These are phyloP conservation scores for Osmerus eperlanus DNA, from an alignment of 2,113 vertebrate genomes.

Conservation along the genomic window DNA sequence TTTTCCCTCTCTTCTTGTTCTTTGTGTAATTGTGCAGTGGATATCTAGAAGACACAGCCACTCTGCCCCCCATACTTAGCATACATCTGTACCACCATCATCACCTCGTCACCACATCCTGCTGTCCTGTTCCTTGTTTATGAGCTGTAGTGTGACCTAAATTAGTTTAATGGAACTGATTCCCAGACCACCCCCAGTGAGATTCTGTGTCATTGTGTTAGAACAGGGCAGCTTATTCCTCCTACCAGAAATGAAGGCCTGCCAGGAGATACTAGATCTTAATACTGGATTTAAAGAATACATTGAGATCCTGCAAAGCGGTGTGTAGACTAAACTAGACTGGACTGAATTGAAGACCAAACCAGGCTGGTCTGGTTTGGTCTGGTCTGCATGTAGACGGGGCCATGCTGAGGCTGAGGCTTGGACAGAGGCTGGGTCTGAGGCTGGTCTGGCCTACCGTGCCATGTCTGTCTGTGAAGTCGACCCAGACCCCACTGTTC, in stretches of 20 bases:
- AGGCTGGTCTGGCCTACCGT: no score
- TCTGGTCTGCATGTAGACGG: no score
- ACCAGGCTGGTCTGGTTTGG: no score
- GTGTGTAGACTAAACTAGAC: no score
- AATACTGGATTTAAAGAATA: conserved; percentile 11
- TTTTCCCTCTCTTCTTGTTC: conserved; percentile 44
- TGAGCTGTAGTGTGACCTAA: conserved; percentile 57
- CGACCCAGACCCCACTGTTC: no score
- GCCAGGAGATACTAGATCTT: conserved; percentile 50
- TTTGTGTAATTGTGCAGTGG: conserved; percentile 22
- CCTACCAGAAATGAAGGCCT: conserved; percentile 44
- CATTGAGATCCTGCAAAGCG: no score
- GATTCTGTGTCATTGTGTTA: conserved; percentile 40
- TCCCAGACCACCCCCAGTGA: conserved; percentile 46
- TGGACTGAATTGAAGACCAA: no score
- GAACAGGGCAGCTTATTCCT: conserved; percentile 55
- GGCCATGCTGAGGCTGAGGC: no score
- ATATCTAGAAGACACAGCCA: conserved; percentile 35
- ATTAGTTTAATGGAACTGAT: conserved; percentile 61
- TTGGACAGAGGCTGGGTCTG: no score
- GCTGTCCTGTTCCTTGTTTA: conserved; percentile 45
- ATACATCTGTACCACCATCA: neutral
- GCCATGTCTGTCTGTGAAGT: no score
- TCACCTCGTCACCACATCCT: conserved; percentile 36
- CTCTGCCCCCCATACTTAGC: neutral